Conservation (phyloP, 2,888 invertebrate species). For the Chesias legatella region DNA sequence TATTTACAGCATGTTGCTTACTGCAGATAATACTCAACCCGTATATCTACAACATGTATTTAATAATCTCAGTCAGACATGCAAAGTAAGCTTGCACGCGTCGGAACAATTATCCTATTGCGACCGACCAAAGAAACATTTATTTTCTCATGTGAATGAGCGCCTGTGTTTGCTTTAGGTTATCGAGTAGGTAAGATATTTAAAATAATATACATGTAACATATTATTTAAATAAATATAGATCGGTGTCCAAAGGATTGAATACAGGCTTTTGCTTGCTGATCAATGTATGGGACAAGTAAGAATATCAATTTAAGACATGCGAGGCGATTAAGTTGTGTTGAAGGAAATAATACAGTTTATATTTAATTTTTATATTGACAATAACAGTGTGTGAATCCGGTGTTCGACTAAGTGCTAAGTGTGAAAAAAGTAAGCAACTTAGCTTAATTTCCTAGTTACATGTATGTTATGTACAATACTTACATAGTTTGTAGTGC, state of each 20-base stretch:
- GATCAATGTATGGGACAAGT: no score
- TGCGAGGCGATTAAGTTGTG: no score
- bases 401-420: no score
- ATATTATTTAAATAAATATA: slow-evolving; percentile 33
- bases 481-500: no score
- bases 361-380: no score
- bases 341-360: no score
- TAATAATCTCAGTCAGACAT: slow-evolving; percentile 21
- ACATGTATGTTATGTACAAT: no score
- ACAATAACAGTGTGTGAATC: no score
- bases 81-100: slow-evolving; percentile 41
- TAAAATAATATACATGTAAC: slow-evolving; percentile 23
- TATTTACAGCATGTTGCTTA: slow-evolving; percentile 3
- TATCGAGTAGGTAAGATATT: slow-evolving; percentile 10
- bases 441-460: no score
- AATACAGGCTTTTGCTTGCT: slow-evolving; percentile 10
- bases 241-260: slow-evolving; percentile 20
- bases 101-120: slow-evolving; percentile 51
- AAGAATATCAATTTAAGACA: no score
- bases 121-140: slow-evolving; percentile 18
- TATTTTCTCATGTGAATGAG: slow-evolving; percentile 33
- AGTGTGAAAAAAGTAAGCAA: no score
- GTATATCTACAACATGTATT: slow-evolving; percentile 15
- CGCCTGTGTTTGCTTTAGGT: slow-evolving; percentile 47
- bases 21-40: slow-evolving; percentile 6